Evolutionary conservation across 2,888 invertebrate species (phyloP).

Genomic region (Tuta absoluta): DNA sequence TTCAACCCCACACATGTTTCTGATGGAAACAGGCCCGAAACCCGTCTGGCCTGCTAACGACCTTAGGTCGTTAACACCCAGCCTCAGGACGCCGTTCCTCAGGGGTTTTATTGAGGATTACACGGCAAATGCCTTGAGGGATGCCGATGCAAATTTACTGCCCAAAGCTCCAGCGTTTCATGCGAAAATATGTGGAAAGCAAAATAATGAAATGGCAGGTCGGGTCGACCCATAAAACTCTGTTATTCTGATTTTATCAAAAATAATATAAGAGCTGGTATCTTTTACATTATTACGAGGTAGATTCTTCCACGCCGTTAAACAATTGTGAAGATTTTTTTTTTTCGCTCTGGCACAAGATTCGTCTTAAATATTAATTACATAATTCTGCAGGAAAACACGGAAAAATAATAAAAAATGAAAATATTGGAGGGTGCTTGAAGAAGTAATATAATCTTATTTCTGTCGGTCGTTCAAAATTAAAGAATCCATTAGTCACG

Average conservation of each 20-base stretch:
- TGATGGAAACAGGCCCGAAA: conserved; percentile 30
- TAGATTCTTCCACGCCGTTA: background rate
- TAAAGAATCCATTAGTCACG: conserved; percentile 54
- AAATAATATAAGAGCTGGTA: background rate
- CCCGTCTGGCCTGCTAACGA: conserved; percentile 32
- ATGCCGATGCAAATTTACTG: conserved; percentile 1
- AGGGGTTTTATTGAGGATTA: conserved; percentile 50
- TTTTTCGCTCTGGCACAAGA: background rate
- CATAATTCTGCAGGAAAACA: background rate
- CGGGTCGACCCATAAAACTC: background rate
- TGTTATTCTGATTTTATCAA: background rate
- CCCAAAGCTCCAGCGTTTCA: background rate
- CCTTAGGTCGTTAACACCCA: conserved; percentile 54
- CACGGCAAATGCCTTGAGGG: conserved; percentile 32
- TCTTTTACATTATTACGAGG: background rate
- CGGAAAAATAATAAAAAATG: background rate
- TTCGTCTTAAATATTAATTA: background rate
- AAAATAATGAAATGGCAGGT: background rate
- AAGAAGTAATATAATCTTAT: conserved; percentile 39
- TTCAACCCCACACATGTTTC: conserved; percentile 34
- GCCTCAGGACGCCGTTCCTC: conserved; percentile 42
- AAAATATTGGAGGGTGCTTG: background rate
- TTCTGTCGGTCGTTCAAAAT: conserved; percentile 48
- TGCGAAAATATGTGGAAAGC: background rate
- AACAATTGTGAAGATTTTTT: background rate